A percentile compares a stretch with the other conserved stretches of the same genome.
These are phyloP conservation scores for Manis pentadactyla DNA, from an alignment of 2,797 vertebrate species.

Conservation along the genomic window DNA sequence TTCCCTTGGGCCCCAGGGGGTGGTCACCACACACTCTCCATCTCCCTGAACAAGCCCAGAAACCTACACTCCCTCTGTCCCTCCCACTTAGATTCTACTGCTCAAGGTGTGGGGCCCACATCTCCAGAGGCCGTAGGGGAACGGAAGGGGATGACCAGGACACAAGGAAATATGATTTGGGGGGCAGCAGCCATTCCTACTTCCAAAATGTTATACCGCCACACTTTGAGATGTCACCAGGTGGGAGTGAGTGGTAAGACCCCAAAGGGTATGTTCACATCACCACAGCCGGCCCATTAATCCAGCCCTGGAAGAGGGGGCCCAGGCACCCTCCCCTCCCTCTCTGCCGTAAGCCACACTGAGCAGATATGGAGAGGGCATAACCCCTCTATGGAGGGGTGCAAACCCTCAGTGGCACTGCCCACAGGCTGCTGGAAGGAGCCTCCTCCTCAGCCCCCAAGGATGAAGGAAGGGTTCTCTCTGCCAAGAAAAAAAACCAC, in stretches of 20 bases:
- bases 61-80: background rate
- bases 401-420: background rate
- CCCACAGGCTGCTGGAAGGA: no score
- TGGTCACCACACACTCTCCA: background rate
- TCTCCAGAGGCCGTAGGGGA: background rate
- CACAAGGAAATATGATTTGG: background rate
- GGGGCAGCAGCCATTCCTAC: background rate
- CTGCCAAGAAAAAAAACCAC: background rate
- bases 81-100: background rate
- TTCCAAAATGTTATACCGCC: background rate
- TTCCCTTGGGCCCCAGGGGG: background rate
- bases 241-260: background rate
- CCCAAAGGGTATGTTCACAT: background rate
- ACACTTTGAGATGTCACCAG: background rate
- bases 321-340: rapidly evolving
- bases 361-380: background rate
- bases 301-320: background rate
- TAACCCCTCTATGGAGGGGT: no score
- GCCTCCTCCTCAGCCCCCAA: background rate
- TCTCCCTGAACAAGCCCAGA: background rate
- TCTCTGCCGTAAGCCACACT: background rate
- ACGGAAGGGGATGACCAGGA: background rate
- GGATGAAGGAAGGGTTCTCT: background rate
- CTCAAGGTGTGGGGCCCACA: no score
- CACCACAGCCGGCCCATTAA: background rate